Conservation (phyloP, 2,113 vertebrate genomes). For the Sisor rabdophorus region DNA sequence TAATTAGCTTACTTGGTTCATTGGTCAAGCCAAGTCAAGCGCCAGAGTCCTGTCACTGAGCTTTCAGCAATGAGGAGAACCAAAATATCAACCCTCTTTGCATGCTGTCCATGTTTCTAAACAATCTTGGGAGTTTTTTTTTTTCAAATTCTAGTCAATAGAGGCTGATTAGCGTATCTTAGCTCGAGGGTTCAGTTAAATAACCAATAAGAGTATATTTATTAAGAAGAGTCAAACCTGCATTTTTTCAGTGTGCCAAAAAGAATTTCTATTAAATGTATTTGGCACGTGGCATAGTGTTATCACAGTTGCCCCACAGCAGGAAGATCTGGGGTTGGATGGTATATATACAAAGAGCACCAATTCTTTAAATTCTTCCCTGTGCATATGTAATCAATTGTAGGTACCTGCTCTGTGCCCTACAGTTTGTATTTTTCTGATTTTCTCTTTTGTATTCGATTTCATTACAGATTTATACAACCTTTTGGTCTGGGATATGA, state of each 20-base stretch:
- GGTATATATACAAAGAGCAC: no score
- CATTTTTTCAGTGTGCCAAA: not conserved
- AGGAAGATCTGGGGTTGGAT: no score
- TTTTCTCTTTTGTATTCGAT: no score
- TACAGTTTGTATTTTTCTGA: no score
- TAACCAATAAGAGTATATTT: slow-evolving; percentile 27
- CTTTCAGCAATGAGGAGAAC: slow-evolving; percentile 18
- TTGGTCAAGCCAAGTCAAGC: slow-evolving; percentile 59
- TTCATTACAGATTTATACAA: no score
- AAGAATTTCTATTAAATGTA: not conserved
- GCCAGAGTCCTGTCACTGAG: slow-evolving; percentile 43
- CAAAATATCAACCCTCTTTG: slow-evolving; percentile 19
- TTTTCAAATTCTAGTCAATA: slow-evolving; percentile 15
- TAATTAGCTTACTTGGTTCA: slow-evolving; percentile 57
- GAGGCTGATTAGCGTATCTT: slow-evolving; percentile 27
- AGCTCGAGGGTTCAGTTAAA: slow-evolving; percentile 16
- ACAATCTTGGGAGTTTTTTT: not conserved
- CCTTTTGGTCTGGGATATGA: no score
- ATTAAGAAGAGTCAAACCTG: slow-evolving; percentile 24
- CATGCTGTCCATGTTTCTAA: slow-evolving; percentile 6
- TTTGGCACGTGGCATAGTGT: not conserved
- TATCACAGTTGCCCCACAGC: no score
- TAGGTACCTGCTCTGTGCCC: no score
- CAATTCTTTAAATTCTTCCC: no score
- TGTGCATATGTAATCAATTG: no score